Evolutionary conservation across 2,888 invertebrate genomes (phyloP).

Genomic region (Heliconius cydno): DNA sequence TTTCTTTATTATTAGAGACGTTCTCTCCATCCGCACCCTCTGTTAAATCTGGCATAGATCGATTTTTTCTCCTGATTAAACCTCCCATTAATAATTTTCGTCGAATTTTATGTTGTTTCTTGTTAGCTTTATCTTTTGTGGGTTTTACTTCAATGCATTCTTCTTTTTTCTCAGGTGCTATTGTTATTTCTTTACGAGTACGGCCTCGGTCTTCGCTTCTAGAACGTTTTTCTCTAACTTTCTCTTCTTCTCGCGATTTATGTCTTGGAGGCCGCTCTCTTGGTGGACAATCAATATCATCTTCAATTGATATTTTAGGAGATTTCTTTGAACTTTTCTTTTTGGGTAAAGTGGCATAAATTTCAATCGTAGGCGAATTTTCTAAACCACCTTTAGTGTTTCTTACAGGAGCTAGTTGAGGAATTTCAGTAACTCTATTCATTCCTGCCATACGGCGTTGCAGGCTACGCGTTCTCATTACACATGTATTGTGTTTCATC

Average conservation of each 20-base stretch:
- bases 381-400: constrained; percentile 89
- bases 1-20: constrained; percentile 69
- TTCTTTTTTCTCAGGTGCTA: constrained; percentile 86
- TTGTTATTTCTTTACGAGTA: constrained; percentile 87
- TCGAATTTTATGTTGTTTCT: constrained; percentile 95
- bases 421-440: constrained; percentile 84
- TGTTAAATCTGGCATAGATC: constrained; percentile 95
- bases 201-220: constrained; percentile 94
- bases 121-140: constrained; percentile 83
- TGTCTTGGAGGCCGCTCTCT: constrained; percentile 89
- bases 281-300: constrained; percentile 88
- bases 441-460: constrained; percentile 91
- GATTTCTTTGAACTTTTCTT: constrained; percentile 89
- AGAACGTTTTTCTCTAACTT: constrained; percentile 89
- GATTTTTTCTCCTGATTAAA: constrained; percentile 92
- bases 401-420: constrained; percentile 87
- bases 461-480: constrained; percentile 94
- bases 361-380: constrained; percentile 91
- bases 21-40: constrained; percentile 87
- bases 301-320: constrained; percentile 86
- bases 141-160: constrained; percentile 85
- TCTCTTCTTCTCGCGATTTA: constrained; percentile 88
- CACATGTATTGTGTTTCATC: constrained; percentile 97
- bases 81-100: constrained; percentile 95
- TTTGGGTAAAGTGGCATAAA: constrained; percentile 95